Percentiles rank a stretch among this genome's conserved stretches.
phyloP scores from a whole-genome alignment of 2,113 vertebrate species.

The Naja naja region DNA sequence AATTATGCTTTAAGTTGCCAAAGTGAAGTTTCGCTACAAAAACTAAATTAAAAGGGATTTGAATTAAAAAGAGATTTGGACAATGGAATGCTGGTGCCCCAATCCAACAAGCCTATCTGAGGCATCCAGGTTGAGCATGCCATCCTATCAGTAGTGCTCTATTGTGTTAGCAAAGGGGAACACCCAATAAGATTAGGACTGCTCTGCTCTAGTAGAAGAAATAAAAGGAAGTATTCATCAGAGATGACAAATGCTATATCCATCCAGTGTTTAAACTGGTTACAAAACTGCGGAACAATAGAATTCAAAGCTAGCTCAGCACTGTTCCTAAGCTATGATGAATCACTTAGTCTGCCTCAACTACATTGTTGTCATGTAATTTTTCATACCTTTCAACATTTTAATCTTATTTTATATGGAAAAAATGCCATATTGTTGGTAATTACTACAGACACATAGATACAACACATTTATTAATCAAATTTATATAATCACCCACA shows the following conservation, averaged over 20 bases:
- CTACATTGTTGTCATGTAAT: not conserved
- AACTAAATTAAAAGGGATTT: not conserved
- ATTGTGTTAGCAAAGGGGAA: not conserved
- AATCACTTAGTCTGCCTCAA: slow-evolving; percentile 33
- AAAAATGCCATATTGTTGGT: not conserved
- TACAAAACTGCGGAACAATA: slow-evolving; percentile 36
- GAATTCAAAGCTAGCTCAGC: slow-evolving; percentile 38
- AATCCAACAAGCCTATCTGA: not conserved
- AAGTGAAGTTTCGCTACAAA: not conserved
- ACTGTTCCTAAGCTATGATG: not conserved
- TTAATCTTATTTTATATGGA: not conserved
- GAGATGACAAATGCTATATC: slow-evolving; percentile 40
- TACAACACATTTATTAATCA: not conserved
- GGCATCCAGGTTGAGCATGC: not conserved
- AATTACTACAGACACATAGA: not conserved
- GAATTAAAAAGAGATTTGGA: not conserved
- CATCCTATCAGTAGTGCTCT: not conserved
- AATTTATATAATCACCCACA: not conserved
- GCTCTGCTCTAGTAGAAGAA: not conserved
- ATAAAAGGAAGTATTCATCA: slow-evolving; percentile 25
- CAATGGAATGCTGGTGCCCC: not conserved
- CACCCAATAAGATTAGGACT: not conserved
- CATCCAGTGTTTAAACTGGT: slow-evolving; percentile 25
- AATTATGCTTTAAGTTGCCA: not conserved
- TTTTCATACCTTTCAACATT: not conserved